Base-by-base conservation (phyloP, 2,888 invertebrate species). In the Steinernema hermaphroditum region DNA sequence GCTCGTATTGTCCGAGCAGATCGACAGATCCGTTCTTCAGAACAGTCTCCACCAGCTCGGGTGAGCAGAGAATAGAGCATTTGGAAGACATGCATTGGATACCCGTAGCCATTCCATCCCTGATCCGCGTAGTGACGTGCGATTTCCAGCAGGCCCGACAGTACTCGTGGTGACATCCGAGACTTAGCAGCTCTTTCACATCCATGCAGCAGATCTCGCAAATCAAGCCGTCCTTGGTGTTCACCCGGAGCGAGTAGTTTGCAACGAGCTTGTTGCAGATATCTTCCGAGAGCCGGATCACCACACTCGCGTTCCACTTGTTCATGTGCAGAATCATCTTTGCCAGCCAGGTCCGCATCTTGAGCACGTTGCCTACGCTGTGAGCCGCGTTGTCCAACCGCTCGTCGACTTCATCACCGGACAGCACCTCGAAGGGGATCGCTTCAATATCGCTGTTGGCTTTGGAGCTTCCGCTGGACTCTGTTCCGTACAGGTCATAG, bases 41-140 rank as follows among this genome's bases (percentile, higher is more conserved):
- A 4, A 77, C 57, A 12, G 79, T 37, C 22, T 68, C 72, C 41
- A 27, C 57, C 19, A 29, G 27, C 22, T 62, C 83, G 24, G 79
- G 69, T 8, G 96, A 94, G n/a, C 93, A 94, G 81, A 95, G 90
- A 49, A 96, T 92, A 87, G 92, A 92, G 89, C 98, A 98, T 78
- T 93, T 92, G 85, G 92, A 92, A 68, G 94, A 94, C 97, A 98
- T 98, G 89, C 98, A 98, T 86, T 94, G 93, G 84, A 98, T 95
- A 81, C 92, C 94, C 89, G 91, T 90, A 0, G 82, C 79, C 1
- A 83, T 77, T 22, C 83, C 83, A 77, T 78, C 76, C 22, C 75
- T 91, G 82, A 96, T 93, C 91, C 96, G 96, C 85, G 94, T 93
- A 90, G 96, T 94, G 88, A 96, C 94, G 90, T 95, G 94, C 90